A percentile compares a stretch with the other conserved stretches of the same genome.
These are phyloP conservation scores for Centropyge bicolor DNA, from an alignment of 2,797 vertebrate species.

Conservation along the genomic window DNA sequence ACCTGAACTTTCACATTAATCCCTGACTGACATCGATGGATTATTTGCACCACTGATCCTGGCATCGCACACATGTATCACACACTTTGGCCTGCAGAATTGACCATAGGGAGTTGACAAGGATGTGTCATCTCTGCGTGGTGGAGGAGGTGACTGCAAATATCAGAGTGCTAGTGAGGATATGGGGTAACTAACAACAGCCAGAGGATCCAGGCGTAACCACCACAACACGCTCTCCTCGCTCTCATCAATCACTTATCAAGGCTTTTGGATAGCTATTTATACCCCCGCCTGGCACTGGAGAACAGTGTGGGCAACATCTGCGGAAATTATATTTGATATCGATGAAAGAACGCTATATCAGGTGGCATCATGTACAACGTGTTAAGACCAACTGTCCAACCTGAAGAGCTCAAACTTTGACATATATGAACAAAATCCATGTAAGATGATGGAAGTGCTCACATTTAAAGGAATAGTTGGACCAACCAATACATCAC, in stretches of 20 bases:
- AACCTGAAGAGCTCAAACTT: background rate
- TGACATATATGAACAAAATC: background rate
- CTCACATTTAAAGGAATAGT: background rate
- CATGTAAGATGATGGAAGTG: background rate
- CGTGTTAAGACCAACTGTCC: background rate
- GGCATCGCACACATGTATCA: slow-evolving; percentile 41
- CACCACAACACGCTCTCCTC: slow-evolving; percentile 72
- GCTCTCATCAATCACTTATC: slow-evolving; percentile 81
- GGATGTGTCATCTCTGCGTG: slow-evolving; percentile 47
- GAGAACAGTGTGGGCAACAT: slow-evolving; percentile 43
- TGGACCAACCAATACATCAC: background rate
- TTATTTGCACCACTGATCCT: slow-evolving; percentile 50
- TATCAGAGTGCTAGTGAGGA: slow-evolving; percentile 70
- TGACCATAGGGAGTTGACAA: slow-evolving; percentile 41
- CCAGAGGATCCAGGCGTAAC: slow-evolving; percentile 72
- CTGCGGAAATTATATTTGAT: slow-evolving; percentile 58
- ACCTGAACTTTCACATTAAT: slow-evolving; percentile 74
- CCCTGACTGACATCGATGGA: slow-evolving; percentile 58
- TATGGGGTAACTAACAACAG: slow-evolving; percentile 82
- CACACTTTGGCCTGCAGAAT: slow-evolving; percentile 32
- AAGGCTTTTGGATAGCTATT: slow-evolving; percentile 81
- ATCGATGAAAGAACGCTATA: slow-evolving; percentile 14
- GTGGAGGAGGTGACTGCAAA: slow-evolving; percentile 64
- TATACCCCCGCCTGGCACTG: slow-evolving; percentile 69
- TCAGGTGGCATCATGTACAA: slow-evolving; percentile 12